Evolutionary conservation across 2,797 vertebrate species (phyloP).

Genomic region (Lepus oiostolus): DNA sequence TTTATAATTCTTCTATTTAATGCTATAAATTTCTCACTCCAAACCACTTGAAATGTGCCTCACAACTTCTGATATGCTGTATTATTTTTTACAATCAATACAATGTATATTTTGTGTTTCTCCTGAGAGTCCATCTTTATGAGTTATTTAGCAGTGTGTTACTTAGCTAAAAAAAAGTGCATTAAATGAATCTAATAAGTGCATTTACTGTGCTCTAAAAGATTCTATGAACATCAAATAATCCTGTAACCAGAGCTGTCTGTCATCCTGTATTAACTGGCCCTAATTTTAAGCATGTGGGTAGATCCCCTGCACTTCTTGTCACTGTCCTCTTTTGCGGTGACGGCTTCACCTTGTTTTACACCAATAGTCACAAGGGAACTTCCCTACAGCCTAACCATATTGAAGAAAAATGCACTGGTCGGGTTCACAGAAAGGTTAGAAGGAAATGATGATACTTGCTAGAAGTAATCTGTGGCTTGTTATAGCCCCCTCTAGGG

Average conservation of each 20-base stretch:
- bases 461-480: neutral
- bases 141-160: neutral
- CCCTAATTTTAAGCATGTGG: neutral
- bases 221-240: neutral
- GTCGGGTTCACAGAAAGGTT: neutral
- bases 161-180: neutral
- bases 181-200: constrained; percentile 7
- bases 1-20: neutral
- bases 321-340: neutral
- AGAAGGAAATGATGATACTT: neutral
- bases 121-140: neutral
- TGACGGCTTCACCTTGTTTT: neutral
- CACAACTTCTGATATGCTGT: constrained; percentile 14
- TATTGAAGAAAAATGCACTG: neutral
- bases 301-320: neutral
- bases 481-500: neutral
- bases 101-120: constrained; percentile 2
- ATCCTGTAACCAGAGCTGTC: neutral
- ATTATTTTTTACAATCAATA: neutral
- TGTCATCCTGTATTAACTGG: neutral
- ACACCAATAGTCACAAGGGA: neutral
- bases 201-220: neutral
- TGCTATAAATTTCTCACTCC: neutral
- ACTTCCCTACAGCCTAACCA: neutral
- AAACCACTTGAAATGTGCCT: neutral